Conservation (phyloP, 1,140 invertebrate species). For the Drosophila lacteicornis region DNA sequence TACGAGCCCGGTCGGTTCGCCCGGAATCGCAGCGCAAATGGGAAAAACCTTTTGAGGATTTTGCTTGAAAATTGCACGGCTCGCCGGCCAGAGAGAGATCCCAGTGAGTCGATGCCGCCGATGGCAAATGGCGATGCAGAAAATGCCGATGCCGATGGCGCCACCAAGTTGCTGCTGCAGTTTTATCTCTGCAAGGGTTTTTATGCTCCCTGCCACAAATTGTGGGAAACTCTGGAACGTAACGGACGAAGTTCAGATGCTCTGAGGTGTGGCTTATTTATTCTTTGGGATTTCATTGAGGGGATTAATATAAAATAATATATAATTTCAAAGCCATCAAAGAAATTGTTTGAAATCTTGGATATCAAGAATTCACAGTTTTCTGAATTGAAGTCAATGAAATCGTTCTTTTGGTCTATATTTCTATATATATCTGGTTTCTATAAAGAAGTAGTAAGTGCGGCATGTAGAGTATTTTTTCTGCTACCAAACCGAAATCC, state of each 20-base stretch:
- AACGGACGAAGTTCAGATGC: constrained; percentile 15
- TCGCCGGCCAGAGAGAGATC: constrained; percentile 53
- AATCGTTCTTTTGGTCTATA: too few relatives aligned
- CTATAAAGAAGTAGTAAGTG: not conserved
- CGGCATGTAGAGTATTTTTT: constrained; percentile 8
- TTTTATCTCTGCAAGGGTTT: constrained; percentile 71
- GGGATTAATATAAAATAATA: too few relatives aligned
- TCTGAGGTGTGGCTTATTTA: not conserved
- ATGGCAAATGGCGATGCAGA: constrained; percentile 52
- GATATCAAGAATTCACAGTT: too few relatives aligned
- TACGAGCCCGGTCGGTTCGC: constrained; percentile 32
- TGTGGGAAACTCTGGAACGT: not conserved
- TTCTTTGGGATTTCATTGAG: not conserved
- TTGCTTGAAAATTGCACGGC: constrained; percentile 61
- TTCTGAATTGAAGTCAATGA: too few relatives aligned
- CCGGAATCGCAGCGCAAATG: constrained; percentile 37
- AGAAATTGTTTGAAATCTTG: not conserved
- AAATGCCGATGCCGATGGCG: constrained; percentile 63
- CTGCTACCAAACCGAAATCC: not conserved
- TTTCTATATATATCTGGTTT: too few relatives aligned
- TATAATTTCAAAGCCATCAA: not conserved
- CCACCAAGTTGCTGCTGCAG: constrained; percentile 73
- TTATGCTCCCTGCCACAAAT: constrained; percentile 66
- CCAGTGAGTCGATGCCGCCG: constrained; percentile 42
- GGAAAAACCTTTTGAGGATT: constrained; percentile 56